Evolutionary conservation across 2,113 vertebrate genomes (phyloP).

Genomic region (Coreoperca whiteheadi): DNA sequence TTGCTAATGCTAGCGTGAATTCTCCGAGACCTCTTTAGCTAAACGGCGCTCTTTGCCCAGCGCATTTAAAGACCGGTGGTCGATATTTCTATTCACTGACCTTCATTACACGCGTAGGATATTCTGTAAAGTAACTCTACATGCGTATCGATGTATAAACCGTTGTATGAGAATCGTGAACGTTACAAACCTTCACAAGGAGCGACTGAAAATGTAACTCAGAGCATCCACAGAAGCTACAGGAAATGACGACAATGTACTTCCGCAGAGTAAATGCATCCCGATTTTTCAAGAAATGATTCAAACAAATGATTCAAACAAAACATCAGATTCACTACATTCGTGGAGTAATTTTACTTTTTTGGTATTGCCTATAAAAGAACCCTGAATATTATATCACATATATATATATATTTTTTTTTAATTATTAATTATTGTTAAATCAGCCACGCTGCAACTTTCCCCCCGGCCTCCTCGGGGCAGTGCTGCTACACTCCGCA

Average conservation of each 20-base stretch:
- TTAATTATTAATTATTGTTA: background rate
- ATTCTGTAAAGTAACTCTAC: rapidly evolving
- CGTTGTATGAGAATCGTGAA: background rate
- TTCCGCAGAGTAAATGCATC: constrained; percentile 17
- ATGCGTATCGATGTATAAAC: rapidly evolving
- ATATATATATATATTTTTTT: background rate
- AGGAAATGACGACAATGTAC: constrained; percentile 48
- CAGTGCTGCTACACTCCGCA: constrained; percentile 7
- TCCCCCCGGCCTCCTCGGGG: constrained; percentile 41
- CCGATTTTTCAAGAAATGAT: too few relatives aligned
- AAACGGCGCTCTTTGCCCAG: constrained; percentile 28
- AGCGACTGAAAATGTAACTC: constrained; percentile 53
- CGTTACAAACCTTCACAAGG: constrained; percentile 74
- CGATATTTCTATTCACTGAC: background rate
- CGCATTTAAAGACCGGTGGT: background rate
- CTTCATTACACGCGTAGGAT: rapidly evolving
- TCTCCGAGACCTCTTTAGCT: constrained; percentile 15
- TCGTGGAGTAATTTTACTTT: rapidly evolving
- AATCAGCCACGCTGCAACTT: background rate
- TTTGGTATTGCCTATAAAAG: rapidly evolving
- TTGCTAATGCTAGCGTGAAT: constrained; percentile 43
- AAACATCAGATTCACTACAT: background rate
- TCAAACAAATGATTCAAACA: background rate
- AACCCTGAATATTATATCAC: too few relatives aligned
- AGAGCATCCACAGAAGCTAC: constrained; percentile 49